A percentile compares a stretch with the other conserved stretches of the same genome.
Evolutionary conservation across 2,113 vertebrate genomes (phyloP).

Genomic region (Phalacrocorax pelagicus): DNA sequence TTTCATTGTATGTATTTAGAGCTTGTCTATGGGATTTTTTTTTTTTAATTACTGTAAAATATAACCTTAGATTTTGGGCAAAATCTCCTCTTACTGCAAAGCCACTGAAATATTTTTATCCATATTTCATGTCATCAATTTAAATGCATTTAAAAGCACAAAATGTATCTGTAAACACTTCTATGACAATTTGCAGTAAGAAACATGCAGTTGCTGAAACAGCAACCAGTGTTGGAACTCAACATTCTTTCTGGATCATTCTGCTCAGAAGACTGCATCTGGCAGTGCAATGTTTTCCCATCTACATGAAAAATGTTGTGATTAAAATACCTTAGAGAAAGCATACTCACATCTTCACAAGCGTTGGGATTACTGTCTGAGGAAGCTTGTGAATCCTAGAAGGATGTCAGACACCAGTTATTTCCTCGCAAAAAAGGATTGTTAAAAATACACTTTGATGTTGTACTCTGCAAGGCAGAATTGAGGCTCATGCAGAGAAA

Average conservation of each 20-base stretch:
- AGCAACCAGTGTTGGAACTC: background rate
- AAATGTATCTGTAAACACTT: background rate
- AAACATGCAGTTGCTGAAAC: background rate
- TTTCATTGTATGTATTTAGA: background rate
- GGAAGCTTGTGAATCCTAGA: conserved; percentile 37
- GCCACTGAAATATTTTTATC: background rate
- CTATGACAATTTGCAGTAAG: background rate
- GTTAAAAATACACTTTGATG: background rate
- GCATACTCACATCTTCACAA: conserved; percentile 58
- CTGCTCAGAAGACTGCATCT: background rate
- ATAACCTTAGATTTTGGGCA: background rate
- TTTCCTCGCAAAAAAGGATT: background rate
- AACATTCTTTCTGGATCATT: background rate
- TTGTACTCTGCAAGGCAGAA: background rate
- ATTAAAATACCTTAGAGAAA: background rate
- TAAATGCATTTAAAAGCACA: background rate
- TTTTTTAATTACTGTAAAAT: background rate
- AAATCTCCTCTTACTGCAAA: background rate
- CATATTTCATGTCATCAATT: background rate
- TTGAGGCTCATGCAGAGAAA: background rate
- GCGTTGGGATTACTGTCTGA: background rate
- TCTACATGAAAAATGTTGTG: background rate
- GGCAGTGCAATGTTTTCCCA: background rate
- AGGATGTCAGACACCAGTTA: conserved; percentile 3
- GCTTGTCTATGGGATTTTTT: background rate